Base-by-base conservation (phyloP, 1,140 invertebrate species). In the Eupristina koningsbergeri region DNA sequence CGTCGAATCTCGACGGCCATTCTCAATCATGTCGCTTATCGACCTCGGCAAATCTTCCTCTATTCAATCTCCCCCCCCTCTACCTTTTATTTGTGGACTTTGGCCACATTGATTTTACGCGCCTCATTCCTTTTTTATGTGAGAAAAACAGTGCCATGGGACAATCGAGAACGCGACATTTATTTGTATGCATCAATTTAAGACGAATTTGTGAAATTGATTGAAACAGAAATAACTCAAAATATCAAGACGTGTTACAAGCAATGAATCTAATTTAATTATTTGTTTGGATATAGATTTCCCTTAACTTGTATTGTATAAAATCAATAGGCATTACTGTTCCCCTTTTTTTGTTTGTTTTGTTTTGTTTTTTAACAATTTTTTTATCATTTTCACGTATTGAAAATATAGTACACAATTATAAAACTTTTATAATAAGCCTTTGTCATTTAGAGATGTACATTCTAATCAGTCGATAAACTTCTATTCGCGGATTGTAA, bases 1-100 rank as follows among this genome's bases (percentile, higher is more conserved):
- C 86, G 88, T 87, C 86, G 86, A 88, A 86, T 86, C 86, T 87
- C 75, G 87, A 87, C 87, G 86, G 88, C 82, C 80, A 85, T 87
- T 86, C 87, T 90, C 88, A 87, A 86, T 88, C 88, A 89, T 85
- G 67, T 29, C 36, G 45, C 87, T 90, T 90, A 90, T 90, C 89
- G 86, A 47, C 58, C 64, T 77, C 81, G 50, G 71, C 84, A 81
- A 83, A 89, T 90, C 89, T 89, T 29, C 84, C 81, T 74, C 50
- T 58, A 31, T 17, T 71, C 41, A 22, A 47, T 74, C 75, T 58
- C 41, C 22, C 34, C 7, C 67, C 41, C 67, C 22, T 36, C 41
- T 22, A 19, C 15, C 9, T 34, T 64, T 64, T 64, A 31, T 64
- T 64, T 34, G 19, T 58, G 81, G 47, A 84, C 80, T 82, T 75